Evolutionary conservation across 2,888 invertebrate species (phyloP).

Genomic region (Tinea semifulvella): DNA sequence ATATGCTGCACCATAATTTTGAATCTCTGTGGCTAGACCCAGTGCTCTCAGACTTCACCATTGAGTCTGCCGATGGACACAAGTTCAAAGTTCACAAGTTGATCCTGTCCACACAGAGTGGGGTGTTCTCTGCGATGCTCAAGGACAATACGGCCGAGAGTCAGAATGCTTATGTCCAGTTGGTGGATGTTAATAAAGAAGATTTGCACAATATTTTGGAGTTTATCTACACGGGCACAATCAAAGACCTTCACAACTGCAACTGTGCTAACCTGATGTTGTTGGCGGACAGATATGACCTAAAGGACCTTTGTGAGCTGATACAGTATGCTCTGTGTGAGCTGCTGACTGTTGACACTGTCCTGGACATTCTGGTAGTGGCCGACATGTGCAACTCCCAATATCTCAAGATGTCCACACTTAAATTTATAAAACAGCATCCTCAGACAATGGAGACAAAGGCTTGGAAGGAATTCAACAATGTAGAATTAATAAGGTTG

Average conservation of each 20-base stretch:
- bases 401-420: slow-evolving; percentile 33
- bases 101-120: slow-evolving; percentile 41
- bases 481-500: slow-evolving; percentile 36
- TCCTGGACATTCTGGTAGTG: slow-evolving; percentile 38
- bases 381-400: slow-evolving; percentile 47
- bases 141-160: slow-evolving; percentile 53
- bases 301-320: slow-evolving; percentile 39
- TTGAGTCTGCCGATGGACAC: slow-evolving; percentile 45
- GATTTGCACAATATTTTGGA: slow-evolving; percentile 42
- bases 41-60: slow-evolving; percentile 44
- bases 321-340: slow-evolving; percentile 36
- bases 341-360: slow-evolving; percentile 39
- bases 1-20: slow-evolving; percentile 32
- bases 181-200: slow-evolving; percentile 41
- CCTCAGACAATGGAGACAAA: slow-evolving; percentile 29
- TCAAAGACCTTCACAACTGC: slow-evolving; percentile 35
- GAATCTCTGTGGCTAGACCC: slow-evolving; percentile 38
- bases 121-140: slow-evolving; percentile 57
- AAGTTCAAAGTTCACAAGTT: slow-evolving; percentile 46
- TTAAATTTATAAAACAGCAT: slow-evolving; percentile 48
- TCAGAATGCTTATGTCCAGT: slow-evolving; percentile 41
- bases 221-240: slow-evolving; percentile 47
- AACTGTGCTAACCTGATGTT: slow-evolving; percentile 41
- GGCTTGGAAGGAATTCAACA: slow-evolving; percentile 40
- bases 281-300: slow-evolving; percentile 45